Conservation (phyloP, 2,888 invertebrate genomes). For the Augiades crinisus region DNA sequence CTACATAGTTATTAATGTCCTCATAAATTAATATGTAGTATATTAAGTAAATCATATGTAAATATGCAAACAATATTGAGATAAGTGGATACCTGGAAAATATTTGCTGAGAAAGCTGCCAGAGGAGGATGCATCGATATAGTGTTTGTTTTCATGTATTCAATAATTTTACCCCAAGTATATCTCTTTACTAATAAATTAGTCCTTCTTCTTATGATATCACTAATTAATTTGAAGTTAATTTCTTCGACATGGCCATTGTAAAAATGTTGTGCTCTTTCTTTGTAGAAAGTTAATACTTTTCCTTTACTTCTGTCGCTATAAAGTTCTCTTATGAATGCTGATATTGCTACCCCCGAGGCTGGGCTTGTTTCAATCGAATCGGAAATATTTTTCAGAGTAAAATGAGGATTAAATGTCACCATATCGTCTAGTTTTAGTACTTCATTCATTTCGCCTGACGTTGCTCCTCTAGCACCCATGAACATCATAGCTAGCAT, state of each 20-base stretch:
- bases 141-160: conserved; percentile 87
- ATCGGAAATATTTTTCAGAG: conserved; percentile 92
- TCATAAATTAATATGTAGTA: no score
- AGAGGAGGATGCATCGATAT: conserved; percentile 88
- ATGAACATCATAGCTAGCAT: conserved; percentile 95
- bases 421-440: conserved; percentile 92
- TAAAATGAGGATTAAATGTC: conserved; percentile 93
- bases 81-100: conserved; percentile 83
- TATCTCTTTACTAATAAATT: conserved; percentile 90
- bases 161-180: conserved; percentile 88
- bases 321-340: conserved; percentile 91
- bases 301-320: conserved; percentile 91
- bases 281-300: conserved; percentile 92
- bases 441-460: conserved; percentile 94
- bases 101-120: conserved; percentile 90
- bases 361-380: conserved; percentile 85
- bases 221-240: conserved; percentile 90
- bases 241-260: conserved; percentile 93
- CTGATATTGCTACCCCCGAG: conserved; percentile 89
- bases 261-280: conserved; percentile 92
- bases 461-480: conserved; percentile 92
- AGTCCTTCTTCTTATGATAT: conserved; percentile 90
- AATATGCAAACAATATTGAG: no score
- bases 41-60: no score
- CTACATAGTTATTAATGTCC: no score